Base-by-base conservation (phyloP, 2,888 invertebrate species). In the Thereva unica region DNA sequence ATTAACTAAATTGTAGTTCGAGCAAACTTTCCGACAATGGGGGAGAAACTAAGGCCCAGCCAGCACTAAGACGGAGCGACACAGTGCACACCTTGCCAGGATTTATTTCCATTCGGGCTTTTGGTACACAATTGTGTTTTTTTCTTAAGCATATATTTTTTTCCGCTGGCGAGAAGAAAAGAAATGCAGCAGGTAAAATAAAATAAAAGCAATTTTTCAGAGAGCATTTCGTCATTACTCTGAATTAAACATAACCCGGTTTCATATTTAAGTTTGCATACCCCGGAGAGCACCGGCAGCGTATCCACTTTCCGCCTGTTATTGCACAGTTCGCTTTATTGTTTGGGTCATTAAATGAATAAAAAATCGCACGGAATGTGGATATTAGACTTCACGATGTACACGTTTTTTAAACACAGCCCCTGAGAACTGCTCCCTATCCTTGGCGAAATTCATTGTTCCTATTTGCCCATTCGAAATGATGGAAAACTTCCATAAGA, bases 161-260 rank as follows among this genome's bases (percentile, higher is more conserved):
- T n/a, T 6, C 35, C 47, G 10, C 47, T 47, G 34, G 7, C n/a
- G 42, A 12, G 57, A 65, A 56, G 54, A 64, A 52, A 59, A 66
- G 66, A 59, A 66, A 66, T 61, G 55, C 61, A 66, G 61, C 66
- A 68, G 50, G 65, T 66, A 38, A 54, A 47, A 47, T 41, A 35
- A 47, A 69, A 70, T 65, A 66, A 71, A 69, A 71, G 66, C 68
- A 71, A 71, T 71, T 68, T 71, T 67, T 67, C 56, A 66, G 61
- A 71, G 61, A 71, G 71, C 69, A 69, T 69, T 71, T 69, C 67
- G 69, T 68, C 71, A 71, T 71, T 71, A 66, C 47, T 67, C 41
- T 69, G 69, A 69, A 69, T 69, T 67, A 69, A 69, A 69, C 64
- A 69, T 69, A 57, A 52, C 50, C 34, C 59, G 59, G 64, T 64